Base-by-base conservation (phyloP, 2,888 invertebrate species). In the Steinernema carpocapsae region DNA sequence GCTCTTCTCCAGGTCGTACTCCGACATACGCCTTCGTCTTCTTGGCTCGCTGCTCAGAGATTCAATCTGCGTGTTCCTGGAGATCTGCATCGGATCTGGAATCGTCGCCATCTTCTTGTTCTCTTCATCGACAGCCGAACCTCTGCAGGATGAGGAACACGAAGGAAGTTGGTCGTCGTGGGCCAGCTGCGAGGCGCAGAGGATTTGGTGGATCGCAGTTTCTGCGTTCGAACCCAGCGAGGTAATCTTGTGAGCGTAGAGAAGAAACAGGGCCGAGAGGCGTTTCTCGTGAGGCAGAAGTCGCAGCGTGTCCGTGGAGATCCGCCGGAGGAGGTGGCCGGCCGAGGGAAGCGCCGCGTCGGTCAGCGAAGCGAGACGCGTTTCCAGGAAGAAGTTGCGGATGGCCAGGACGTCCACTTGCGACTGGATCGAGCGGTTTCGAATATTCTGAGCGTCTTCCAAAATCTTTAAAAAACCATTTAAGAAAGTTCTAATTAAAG, bases 211-310 rank as follows among this genome's bases (percentile, higher is more conserved):
- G 64, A 26, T 26, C 10, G 64, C 29, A 14, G 64, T 64, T 29
- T 64, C 64, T 1, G 64, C 64, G 32, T 26, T 64, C 1, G 32
- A 64, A 17, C 64, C 64, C 17, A 64, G 26, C 26, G 64, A 29
- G 32, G 64, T 64, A 32, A 64, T 64, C 37, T 64, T 64, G 37
- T 64, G 64, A 1, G 64, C 64, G 64, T 64, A 64, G 64, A 64
- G 64, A 32, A 64, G 64, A n/a, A 64, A 64, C 29, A 64, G 32
- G 29, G 64, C 64, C 32, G 29, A 32, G 37, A 64, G 64, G 7
- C 64, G 64, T n/a, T 29, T 32, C 32, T 64, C 64, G 1, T 29
- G 12, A 12, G 64, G 64, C 29, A 64, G 32, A 14, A 64, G 64
- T 17, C 29, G 64, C 7, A 64, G 32, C 1, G 64, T 64, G 32